Percentiles rank a stretch among this genome's conserved stretches.
phyloP scores from a whole-genome alignment of 2,797 vertebrate species.

The Pseudotriccus pelzelni region DNA sequence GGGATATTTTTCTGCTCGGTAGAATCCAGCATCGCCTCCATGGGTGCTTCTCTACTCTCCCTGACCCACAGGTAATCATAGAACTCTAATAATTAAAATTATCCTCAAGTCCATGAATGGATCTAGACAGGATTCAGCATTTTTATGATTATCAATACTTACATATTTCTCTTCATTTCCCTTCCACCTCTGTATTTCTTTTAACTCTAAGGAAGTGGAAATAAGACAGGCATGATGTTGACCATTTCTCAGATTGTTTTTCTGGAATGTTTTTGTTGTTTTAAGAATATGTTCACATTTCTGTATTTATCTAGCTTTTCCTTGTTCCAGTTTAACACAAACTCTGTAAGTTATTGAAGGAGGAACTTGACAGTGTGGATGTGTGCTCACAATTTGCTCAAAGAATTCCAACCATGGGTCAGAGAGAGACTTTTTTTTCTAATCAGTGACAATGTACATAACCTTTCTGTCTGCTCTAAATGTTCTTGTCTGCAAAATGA shows the following conservation, averaged over 20 bases:
- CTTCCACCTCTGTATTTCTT: neutral
- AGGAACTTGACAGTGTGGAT: neutral
- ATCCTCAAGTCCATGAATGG: neutral
- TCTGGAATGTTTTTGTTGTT: neutral
- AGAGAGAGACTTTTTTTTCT: constrained; percentile 44
- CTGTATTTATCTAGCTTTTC: neutral
- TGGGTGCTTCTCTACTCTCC: neutral
- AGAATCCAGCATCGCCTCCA: neutral
- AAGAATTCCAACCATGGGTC: constrained; percentile 29
- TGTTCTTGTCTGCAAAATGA: constrained; percentile 38
- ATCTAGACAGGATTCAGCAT: neutral
- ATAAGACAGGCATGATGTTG: neutral
- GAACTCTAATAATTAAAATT: neutral
- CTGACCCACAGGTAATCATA: neutral
- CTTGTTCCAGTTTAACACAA: neutral
- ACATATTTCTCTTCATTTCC: neutral
- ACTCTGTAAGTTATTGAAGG: neutral
- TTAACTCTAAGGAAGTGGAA: neutral
- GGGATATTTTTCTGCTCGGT: neutral
- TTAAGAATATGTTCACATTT: neutral
- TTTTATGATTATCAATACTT: neutral
- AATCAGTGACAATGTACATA: constrained; percentile 29
- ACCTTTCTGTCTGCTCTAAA: constrained; percentile 44
- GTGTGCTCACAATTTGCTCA: neutral
- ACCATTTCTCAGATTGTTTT: neutral